These are phyloP conservation scores for Clusia tigrina DNA, from an alignment of 2,888 invertebrate species.

Conservation along the genomic window DNA sequence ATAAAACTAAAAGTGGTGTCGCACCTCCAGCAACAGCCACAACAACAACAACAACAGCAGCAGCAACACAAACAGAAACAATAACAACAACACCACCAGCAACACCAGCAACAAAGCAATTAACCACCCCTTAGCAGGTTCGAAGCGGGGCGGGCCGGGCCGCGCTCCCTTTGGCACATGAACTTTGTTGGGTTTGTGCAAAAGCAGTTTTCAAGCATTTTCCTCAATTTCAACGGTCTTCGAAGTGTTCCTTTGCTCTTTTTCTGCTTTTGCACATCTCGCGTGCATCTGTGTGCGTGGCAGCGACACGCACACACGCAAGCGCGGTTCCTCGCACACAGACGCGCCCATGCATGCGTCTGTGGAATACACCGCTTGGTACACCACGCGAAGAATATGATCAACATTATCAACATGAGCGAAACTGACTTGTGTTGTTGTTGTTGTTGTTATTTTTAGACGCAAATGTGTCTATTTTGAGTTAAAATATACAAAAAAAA, in stretches of 20 bases:
- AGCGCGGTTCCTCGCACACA: too few species aligned
- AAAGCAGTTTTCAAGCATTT: not conserved
- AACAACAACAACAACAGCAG: not conserved
- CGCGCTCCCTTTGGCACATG: not conserved
- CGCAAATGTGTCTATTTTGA: not conserved
- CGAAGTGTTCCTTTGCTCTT: slow-evolving; percentile 9
- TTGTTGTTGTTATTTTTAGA: slow-evolving; percentile 2
- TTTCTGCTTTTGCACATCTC: not conserved
- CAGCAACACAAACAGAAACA: not conserved
- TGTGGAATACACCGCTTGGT: not conserved
- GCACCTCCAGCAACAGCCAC: too few species aligned
- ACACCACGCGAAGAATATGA: not conserved
- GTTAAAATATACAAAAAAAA: not conserved
- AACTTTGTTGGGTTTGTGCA: slow-evolving; percentile 3
- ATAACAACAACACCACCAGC: not conserved
- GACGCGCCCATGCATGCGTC: too few species aligned
- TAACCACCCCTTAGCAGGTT: not conserved
- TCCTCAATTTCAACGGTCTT: not conserved
- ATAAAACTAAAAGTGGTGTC: slow-evolving; percentile 22
- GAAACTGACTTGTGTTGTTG: slow-evolving; percentile 4
- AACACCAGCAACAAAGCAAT: not conserved
- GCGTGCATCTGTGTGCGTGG: not conserved
- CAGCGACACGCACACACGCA: not conserved
- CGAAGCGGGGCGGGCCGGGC: too few species aligned
- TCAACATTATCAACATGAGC: slow-evolving; percentile 9